Conservation (phyloP, 2,113 vertebrate species). For the Tor tambroides region DNA sequence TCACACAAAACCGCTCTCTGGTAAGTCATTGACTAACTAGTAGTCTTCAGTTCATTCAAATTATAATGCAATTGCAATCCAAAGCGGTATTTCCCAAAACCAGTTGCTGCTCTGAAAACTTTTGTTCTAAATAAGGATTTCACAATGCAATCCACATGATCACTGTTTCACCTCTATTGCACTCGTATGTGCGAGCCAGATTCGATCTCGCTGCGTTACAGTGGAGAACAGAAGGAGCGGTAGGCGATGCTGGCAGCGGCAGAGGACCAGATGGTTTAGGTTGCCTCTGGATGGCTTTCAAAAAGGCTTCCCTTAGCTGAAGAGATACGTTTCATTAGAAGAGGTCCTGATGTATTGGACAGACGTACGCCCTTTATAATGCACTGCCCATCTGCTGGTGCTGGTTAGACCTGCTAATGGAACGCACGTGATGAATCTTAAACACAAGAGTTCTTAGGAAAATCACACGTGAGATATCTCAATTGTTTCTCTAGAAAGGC, state of each 20-base stretch:
- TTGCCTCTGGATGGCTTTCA: conserved; percentile 57
- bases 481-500: not conserved
- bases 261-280: conserved; percentile 52
- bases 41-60: not conserved
- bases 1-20: not conserved
- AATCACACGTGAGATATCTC: not conserved
- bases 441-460: not conserved
- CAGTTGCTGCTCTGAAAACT: not conserved
- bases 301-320: conserved; percentile 39
- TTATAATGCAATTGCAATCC: not conserved
- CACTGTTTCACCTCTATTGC: not conserved
- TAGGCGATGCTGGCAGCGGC: conserved; percentile 38
- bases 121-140: conserved; percentile 7
- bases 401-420: not conserved
- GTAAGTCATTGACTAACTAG: not conserved
- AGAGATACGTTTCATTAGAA: conserved; percentile 42
- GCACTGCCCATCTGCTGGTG: conserved; percentile 28
- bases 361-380: conserved; percentile 44
- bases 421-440: conserved; percentile 30
- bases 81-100: not conserved
- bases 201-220: conserved; percentile 36
- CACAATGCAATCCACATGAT: not conserved
- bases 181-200: conserved; percentile 24
- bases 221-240: conserved; percentile 18
- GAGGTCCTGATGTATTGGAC: conserved; percentile 45